A percentile compares a stretch with the other conserved stretches of the same genome.
These are phyloP conservation scores for Hippolais icterina DNA, from an alignment of 2,113 vertebrate species.

Conservation along the genomic window DNA sequence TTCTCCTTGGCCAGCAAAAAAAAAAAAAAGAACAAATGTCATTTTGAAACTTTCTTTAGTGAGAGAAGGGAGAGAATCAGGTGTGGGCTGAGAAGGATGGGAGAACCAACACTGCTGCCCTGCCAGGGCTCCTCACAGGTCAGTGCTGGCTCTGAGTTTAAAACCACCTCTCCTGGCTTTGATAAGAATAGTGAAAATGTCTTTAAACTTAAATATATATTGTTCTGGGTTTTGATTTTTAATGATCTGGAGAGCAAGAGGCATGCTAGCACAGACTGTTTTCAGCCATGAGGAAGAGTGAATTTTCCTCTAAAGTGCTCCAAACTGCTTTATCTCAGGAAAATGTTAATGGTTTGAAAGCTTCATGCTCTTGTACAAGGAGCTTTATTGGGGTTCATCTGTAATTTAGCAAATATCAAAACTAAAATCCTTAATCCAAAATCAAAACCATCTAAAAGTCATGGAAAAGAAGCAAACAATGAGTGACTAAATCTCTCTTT, in stretches of 20 bases:
- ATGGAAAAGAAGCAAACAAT: not conserved
- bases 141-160: not conserved
- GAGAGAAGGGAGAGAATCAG: not conserved
- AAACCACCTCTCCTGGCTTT: not conserved
- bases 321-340: not conserved
- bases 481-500: not conserved
- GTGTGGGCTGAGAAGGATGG: not conserved
- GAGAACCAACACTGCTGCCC: not conserved
- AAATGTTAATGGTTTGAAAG: not conserved
- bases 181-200: not conserved
- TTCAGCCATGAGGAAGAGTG: not conserved
- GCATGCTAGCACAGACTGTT: not conserved
- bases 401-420: not conserved
- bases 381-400: not conserved
- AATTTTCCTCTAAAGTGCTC: not conserved
- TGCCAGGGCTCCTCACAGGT: not conserved
- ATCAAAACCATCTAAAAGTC: not conserved
- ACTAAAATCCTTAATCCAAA: not conserved
- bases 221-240: not conserved
- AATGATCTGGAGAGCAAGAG: not conserved
- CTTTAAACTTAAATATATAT: not conserved
- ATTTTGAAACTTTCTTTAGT: not conserved
- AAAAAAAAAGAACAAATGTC: rapidly evolving
- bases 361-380: not conserved
- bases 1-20: not conserved